phyloP scores from a whole-genome alignment of 2,888 invertebrate species.

The Sesia bembeciformis region DNA sequence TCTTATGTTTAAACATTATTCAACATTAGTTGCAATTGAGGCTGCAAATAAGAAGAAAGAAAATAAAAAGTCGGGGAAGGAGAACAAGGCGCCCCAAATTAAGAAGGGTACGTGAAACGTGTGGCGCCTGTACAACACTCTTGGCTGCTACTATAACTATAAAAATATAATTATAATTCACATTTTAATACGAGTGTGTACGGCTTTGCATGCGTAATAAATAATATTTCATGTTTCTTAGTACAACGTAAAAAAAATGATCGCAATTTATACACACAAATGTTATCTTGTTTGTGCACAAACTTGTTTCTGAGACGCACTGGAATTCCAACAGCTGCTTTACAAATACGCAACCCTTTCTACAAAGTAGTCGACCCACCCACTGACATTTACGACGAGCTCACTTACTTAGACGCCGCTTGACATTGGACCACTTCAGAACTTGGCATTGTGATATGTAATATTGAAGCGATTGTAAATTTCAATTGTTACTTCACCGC shows the following conservation, averaged over 20 bases:
- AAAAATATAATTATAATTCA: too few relatives aligned
- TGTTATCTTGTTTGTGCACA: not conserved
- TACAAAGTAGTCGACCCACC: conserved; percentile 28
- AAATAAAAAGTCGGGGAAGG: conserved; percentile 55
- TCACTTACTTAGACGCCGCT: conserved; percentile 27
- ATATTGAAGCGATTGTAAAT: conserved; percentile 31
- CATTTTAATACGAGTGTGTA: too few relatives aligned
- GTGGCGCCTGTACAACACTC: conserved; percentile 1
- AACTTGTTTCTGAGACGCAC: conserved; percentile 20
- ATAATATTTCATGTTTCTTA: too few relatives aligned
- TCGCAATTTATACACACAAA: not conserved
- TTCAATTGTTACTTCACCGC: conserved; percentile 30
- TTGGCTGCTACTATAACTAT: conserved; percentile 8
- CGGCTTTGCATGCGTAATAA: too few relatives aligned
- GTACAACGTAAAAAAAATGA: too few relatives aligned
- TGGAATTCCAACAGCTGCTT: conserved; percentile 26
- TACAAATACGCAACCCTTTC: conserved; percentile 27
- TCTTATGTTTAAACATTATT: not conserved
- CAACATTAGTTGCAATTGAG: conserved; percentile 42
- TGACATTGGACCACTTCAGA: conserved; percentile 48
- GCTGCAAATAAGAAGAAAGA: conserved; percentile 53
- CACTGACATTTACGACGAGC: conserved; percentile 55
- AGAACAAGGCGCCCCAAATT: conserved; percentile 44
- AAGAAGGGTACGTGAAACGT: conserved; percentile 57
- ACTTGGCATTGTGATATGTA: conserved; percentile 34